Evolutionary conservation across 2,888 invertebrate genomes (phyloP).

Genomic region (Drosophila pseudotakahashii): DNA sequence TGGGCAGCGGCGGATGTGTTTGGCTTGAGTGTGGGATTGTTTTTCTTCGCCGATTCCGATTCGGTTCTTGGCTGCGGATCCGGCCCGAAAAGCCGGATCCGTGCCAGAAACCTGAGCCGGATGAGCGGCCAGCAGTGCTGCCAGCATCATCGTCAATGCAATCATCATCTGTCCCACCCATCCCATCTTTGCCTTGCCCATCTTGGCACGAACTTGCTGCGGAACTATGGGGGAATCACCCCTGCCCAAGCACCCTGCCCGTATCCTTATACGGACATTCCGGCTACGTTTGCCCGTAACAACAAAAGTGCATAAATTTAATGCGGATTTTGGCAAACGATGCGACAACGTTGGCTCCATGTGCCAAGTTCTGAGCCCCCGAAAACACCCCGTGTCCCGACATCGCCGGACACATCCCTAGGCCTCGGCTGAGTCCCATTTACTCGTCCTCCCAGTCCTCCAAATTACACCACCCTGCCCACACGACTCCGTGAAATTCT

Average conservation of each 20-base stretch:
- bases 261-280: conserved; percentile 54
- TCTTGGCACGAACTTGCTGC: conserved; percentile 56
- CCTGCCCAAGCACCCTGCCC: background rate
- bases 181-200: background rate
- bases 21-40: conserved; percentile 56
- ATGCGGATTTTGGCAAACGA: conserved; percentile 82
- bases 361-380: conserved; percentile 59
- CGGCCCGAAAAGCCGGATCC: conserved; percentile 41
- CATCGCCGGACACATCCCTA: conserved; percentile 39
- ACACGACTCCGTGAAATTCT: conserved; percentile 60
- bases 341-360: conserved; percentile 68
- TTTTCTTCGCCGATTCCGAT: conserved; percentile 62
- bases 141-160: conserved; percentile 66
- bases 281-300: conserved; percentile 60
- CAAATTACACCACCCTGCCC: conserved; percentile 14
- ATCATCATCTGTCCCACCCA: conserved; percentile 52
- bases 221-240: conserved; percentile 46
- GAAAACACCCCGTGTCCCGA: conserved; percentile 32
- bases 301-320: conserved; percentile 82
- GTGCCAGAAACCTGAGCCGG: conserved; percentile 74
- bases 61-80: conserved; percentile 59
- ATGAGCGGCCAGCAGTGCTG: conserved; percentile 53
- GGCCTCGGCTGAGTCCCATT: conserved; percentile 26
- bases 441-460: background rate
- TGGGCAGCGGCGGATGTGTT: conserved; percentile 38